Percentiles rank a stretch among this genome's conserved stretches.
phyloP scores from a whole-genome alignment of 2,888 invertebrate genomes.

The Panzeria rudis region DNA sequence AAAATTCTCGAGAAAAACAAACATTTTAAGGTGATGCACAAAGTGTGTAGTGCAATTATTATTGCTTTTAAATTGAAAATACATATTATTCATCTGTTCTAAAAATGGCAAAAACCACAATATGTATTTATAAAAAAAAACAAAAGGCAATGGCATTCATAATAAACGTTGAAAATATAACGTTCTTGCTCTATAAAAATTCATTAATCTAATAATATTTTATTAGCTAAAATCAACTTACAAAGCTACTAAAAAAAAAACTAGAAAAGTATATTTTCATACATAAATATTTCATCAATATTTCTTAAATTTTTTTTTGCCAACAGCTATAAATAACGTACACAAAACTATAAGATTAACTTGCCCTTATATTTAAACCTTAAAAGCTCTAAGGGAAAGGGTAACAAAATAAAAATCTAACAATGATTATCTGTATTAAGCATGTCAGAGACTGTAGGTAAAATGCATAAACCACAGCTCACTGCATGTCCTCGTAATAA shows the following conservation, averaged over 20 bases:
- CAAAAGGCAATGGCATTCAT: slow-evolving; percentile 16
- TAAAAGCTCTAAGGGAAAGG: neutral
- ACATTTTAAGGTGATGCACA: neutral
- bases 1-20: too few species aligned
- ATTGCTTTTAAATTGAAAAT: slow-evolving; percentile 18
- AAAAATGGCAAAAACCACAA: slow-evolving; percentile 70
- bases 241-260: neutral
- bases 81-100: slow-evolving; percentile 39
- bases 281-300: neutral
- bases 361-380: slow-evolving; percentile 2
- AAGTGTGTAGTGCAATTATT: neutral
- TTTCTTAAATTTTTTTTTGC: slow-evolving; percentile 3
- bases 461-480: slow-evolving; percentile 1
- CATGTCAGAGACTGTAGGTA: slow-evolving; percentile 26
- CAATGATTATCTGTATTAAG: slow-evolving; percentile 25
- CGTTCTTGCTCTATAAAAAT: slow-evolving; percentile 51
- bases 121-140: slow-evolving; percentile 49
- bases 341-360: neutral
- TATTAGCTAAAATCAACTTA: neutral
- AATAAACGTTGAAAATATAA: slow-evolving; percentile 22
- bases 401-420: neutral
- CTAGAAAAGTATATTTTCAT: neutral
- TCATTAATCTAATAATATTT: slow-evolving; percentile 48
- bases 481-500: slow-evolving; percentile 4
- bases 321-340: neutral